Evolutionary conservation across 2,113 vertebrate genomes (phyloP), one percentile per base, ranked within the genome.

Genomic region (Cisticola juncidis): DNA sequence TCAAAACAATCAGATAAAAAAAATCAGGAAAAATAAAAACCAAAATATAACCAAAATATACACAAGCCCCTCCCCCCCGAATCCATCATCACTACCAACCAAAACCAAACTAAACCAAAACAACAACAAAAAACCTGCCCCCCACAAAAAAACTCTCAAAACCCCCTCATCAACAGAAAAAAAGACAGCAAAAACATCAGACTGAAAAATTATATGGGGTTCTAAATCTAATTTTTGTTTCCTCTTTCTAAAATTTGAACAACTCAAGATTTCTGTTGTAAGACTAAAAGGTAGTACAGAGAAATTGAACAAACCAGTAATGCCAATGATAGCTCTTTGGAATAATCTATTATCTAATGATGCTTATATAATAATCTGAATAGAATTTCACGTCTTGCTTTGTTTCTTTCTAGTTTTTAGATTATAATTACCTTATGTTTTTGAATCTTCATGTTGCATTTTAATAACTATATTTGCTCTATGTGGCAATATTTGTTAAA

Each of bases 191-290:
- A 54, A 77, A 28, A 4, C 2, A 24, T 16, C 9, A 68, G 23
- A 24, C 17, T 40, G 26, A 68, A 54, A 70, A 65, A 84, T 81
- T 36, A 36, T 70, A 61, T 73, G 36, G 5, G 1, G 4, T n/a
- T 38, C 13, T 77, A 93, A 84, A 93, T 87, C 25, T 77, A 84
- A 51, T 9, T 51, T 71, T 33, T n/a, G 86, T 81, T 62, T 42
- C 40, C 35, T 94, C 58, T 95, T 95, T 94, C 64, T 95, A 84
- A 91, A 90, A 92, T 60, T 42, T 94, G 74, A 89, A 83, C 8
- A 53, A 47, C 56, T 95, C 57, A 61, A n/a, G 68, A 31, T 71
- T 57, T 45, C 6, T 6, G 3, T 56, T 40, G 0, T 47, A 71
- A 83, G 38, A 71, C 28, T 92, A 68, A 93, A 93, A 85, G 47